phyloP scores from a whole-genome alignment of 2,888 invertebrate species.

The Venusia cambrica region DNA sequence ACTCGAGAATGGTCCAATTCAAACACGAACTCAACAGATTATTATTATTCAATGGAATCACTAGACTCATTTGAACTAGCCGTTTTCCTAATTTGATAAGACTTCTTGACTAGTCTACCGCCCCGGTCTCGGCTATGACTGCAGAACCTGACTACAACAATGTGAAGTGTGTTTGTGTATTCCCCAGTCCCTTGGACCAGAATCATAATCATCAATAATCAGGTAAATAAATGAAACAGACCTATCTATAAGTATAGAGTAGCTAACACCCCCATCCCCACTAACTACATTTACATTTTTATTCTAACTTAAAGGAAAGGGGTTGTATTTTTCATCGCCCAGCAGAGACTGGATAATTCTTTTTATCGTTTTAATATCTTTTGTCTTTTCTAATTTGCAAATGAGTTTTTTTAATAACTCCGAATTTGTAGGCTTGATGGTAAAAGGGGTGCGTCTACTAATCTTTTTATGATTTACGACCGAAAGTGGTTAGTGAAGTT shows the following conservation, averaged over 20 bases:
- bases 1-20: too few relatives aligned
- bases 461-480: conserved; percentile 72
- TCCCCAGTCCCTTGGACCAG: too few relatives aligned
- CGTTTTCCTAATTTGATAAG: too few relatives aligned
- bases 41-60: too few relatives aligned
- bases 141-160: too few relatives aligned
- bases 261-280: conserved; percentile 21
- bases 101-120: too few relatives aligned
- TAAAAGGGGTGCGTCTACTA: conserved; percentile 29
- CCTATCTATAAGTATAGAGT: conserved; percentile 15
- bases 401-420: conserved; percentile 79
- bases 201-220: too few relatives aligned
- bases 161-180: too few relatives aligned
- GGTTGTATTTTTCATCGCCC: conserved; percentile 44
- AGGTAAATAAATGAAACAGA: conserved; percentile 1
- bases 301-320: conserved; percentile 28
- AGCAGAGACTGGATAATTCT: conserved; percentile 64
- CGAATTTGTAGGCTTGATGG: conserved; percentile 62
- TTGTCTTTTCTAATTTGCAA: conserved; percentile 78
- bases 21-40: too few relatives aligned
- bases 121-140: too few relatives aligned
- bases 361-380: conserved; percentile 76
- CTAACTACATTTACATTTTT: conserved; percentile 27
- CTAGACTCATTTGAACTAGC: too few relatives aligned
- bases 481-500: conserved; percentile 50